These are phyloP conservation scores for Serranus cabrilla DNA, from an alignment of 2,797 vertebrate genomes.

Conservation along the genomic window DNA sequence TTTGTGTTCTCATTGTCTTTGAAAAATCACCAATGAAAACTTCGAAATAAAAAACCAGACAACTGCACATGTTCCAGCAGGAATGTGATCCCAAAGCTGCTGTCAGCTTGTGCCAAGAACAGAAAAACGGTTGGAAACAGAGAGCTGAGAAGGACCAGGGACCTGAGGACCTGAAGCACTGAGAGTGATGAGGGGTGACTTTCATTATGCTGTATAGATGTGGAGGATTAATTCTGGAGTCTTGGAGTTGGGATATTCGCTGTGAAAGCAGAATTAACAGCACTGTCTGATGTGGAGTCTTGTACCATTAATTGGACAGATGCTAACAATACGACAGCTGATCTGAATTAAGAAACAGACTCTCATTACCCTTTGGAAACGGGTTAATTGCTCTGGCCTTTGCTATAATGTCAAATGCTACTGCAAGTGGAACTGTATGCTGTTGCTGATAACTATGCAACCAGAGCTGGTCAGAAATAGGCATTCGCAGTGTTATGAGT, in stretches of 20 bases:
- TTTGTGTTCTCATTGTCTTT: too few species aligned
- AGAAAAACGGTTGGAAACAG: too few species aligned
- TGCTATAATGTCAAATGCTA: constrained; percentile 50
- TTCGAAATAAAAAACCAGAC: too few species aligned
- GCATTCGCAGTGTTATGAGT: constrained; percentile 19
- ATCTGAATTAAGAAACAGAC: constrained; percentile 49
- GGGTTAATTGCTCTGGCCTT: constrained; percentile 70
- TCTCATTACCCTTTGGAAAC: constrained; percentile 65
- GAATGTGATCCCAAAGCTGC: too few species aligned
- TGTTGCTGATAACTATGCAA: constrained; percentile 27
- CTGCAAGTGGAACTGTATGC: constrained; percentile 6
- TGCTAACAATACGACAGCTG: constrained; percentile 31
- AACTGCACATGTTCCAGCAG: too few species aligned
- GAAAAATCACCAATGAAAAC: too few species aligned
- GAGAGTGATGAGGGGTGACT: background rate
- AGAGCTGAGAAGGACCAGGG: too few species aligned
- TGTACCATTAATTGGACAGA: constrained; percentile 4
- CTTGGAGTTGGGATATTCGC: constrained; percentile 30
- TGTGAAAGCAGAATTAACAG: constrained; percentile 35
- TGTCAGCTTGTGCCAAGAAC: too few species aligned
- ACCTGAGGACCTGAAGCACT: background rate
- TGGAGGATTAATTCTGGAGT: constrained; percentile 14
- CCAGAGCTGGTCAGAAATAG: constrained; percentile 29
- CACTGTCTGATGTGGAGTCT: constrained; percentile 19
- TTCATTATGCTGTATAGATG: constrained; percentile 12